Evolutionary conservation across 1,140 invertebrate genomes (phyloP), one percentile per base, ranked within the genome.

Genomic region (Drosophila truncata): DNA sequence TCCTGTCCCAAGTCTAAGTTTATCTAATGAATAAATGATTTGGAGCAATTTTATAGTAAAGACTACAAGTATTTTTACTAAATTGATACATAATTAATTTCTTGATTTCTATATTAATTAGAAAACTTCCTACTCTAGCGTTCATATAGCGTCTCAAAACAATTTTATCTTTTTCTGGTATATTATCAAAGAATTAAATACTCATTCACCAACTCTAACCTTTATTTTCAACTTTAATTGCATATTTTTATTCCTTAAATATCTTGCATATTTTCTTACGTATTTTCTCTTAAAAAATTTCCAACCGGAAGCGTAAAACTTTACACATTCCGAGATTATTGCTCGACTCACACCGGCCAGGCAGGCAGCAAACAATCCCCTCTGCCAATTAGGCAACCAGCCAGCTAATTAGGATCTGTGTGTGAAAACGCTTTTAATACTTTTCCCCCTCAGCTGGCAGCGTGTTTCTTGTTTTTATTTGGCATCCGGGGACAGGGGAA

Each of bases 401-500:
- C 63, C 60, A 79, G 84, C 84, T 88, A 88, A 88, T 88, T 88
- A 87, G 81, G 69, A 72, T 47, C 27, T 59, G 69, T 58, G 72
- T 80, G 65, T 66, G 61, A 83, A 50, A 88, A 75, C 73, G 76
- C 67, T 78, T 69, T 81, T 52, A 44, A 50, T 54, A 46, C 60
- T 66, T 74, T 47, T 27, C 46, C 46, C 54, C 57, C 41, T 37
- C 37, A 58, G 62, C 79, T 67, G 44, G 52, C 44, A 11, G 31
- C 14, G 25, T 42, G 70, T 33, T 59, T 46, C 33, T 60, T 76
- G n/a, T 35, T 54, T 23, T 35, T 37, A 23, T 70, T 67, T 47
- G 59, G 49, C 27, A 50, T 31, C 27, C 49, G 49, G 29, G 59
- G 49, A 42, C 25, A 57, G 57, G 47, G 59, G 33, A 65, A 44